These are phyloP conservation scores for Arenaria interpres DNA, from an alignment of 2,113 vertebrate genomes.

Conservation along the genomic window DNA sequence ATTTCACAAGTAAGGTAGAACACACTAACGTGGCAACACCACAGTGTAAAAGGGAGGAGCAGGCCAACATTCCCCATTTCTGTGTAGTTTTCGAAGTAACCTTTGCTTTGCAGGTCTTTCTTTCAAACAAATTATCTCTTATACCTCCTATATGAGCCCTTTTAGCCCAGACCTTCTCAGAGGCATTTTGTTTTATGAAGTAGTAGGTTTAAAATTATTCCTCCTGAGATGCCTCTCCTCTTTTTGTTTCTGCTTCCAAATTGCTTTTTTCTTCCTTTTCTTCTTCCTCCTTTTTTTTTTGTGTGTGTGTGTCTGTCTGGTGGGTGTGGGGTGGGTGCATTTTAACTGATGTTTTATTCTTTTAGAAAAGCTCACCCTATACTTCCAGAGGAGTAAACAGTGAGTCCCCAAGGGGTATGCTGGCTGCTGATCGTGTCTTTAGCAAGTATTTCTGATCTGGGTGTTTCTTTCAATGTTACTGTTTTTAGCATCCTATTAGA, in stretches of 20 bases:
- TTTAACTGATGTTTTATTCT: not conserved
- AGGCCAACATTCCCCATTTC: not conserved
- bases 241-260: not conserved
- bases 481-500: not conserved
- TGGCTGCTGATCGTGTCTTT: not conserved
- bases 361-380: not conserved
- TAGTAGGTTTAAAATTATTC: not conserved
- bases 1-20: not conserved
- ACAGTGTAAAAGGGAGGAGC: not conserved
- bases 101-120: constrained; percentile 36
- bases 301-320: accelerated
- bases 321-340: not conserved
- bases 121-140: constrained; percentile 31
- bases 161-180: constrained; percentile 28
- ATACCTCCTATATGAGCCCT: not conserved
- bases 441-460: not conserved
- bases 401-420: not conserved
- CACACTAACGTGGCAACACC: not conserved
- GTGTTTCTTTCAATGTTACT: not conserved
- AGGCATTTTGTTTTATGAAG: constrained; percentile 21
- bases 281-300: not conserved
- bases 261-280: not conserved
- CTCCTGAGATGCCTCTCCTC: not conserved
- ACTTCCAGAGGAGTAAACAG: not conserved
- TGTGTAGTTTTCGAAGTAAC: constrained; percentile 10